Evolutionary conservation across 2,797 vertebrate genomes (phyloP), one percentile per base, ranked within the genome.

Genomic region (Cyprinella venusta): DNA sequence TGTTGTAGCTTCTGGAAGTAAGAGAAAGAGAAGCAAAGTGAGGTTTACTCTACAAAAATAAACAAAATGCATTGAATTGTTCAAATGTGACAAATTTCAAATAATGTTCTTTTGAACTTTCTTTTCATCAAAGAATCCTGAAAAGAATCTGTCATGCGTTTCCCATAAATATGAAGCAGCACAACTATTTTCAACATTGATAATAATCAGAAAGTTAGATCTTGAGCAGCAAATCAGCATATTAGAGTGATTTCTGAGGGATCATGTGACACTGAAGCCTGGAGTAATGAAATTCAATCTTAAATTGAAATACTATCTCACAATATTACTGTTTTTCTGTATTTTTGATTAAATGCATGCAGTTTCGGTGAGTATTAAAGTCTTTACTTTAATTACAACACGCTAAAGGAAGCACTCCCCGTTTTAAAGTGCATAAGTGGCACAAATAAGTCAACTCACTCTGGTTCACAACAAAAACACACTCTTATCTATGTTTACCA

Each of bases 1-100:
- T 0, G 26, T 85, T 56, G 86, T 95, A 95, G 0, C 86, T 36
- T 0, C 94, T 95, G 92, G 5, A 82, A 65, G 42, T 10, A 42
- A 3, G 18, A 80, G 42, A 75, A 16, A 64, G 21, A 63, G 12
- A 40, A 5, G 42, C 6, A 42, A 26, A 26, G 30, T 56, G 8
- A 61, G 61, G 6, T 38, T 38, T 21, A 12, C 33, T 36, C 16
- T 16, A 36, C 33, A 65, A 33, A 18, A 64, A 45, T 2, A 42
- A 8, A 42, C 40, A 42, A 9, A 10, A 10, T 38, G 64, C 33
- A 36, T 65, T 38, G 6, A 13, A 38, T 21, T 68, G 36, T 12
- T 38, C 9, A 67, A 21, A 40, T 6, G 5, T 6, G 36, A 67
- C 33, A n/a, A 13, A 59, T 13, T 59, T 24, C 10, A 59, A 59